Conservation (phyloP, 2,888 invertebrate genomes). For the Enoplolaimus lenunculus region DNA sequence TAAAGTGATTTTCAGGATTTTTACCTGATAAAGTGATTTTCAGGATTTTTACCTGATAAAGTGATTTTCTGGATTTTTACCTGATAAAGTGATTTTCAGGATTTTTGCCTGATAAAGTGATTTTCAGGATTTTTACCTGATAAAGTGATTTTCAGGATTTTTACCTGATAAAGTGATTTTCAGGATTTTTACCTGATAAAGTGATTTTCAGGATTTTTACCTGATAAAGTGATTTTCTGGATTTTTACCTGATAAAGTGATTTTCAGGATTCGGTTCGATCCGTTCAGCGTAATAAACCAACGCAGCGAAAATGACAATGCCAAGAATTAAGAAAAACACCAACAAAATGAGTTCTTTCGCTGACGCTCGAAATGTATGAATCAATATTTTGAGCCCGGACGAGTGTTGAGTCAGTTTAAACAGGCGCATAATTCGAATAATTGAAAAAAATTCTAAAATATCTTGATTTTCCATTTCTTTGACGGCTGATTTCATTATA, state of each 20-base stretch:
- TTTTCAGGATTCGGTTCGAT: constrained; percentile 77
- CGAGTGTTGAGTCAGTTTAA: constrained; percentile 73
- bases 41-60: too few species aligned
- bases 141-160: too few species aligned
- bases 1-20: constrained; percentile 86
- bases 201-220: too few species aligned
- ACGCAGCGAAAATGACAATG: constrained; percentile 84
- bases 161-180: too few species aligned
- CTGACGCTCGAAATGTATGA: constrained; percentile 77
- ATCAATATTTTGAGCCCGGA: constrained; percentile 79
- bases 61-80: too few species aligned
- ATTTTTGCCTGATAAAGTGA: too few species aligned
- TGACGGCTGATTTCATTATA: constrained; percentile 3
- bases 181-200: too few species aligned
- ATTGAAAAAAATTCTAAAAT: constrained; percentile 83
- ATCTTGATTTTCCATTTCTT: constrained; percentile 45
- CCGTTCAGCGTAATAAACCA: constrained; percentile 86
- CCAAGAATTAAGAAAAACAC: constrained; percentile 88
- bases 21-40: too few species aligned
- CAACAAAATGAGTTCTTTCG: constrained; percentile 73
- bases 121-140: too few species aligned
- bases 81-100: too few species aligned
- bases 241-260: too few species aligned
- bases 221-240: too few species aligned
- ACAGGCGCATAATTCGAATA: constrained; percentile 67